Percentiles rank a stretch among this genome's conserved stretches.
Evolutionary conservation across 2,888 invertebrate genomes (phyloP).

Genomic region (Hoplodrina blanda): DNA sequence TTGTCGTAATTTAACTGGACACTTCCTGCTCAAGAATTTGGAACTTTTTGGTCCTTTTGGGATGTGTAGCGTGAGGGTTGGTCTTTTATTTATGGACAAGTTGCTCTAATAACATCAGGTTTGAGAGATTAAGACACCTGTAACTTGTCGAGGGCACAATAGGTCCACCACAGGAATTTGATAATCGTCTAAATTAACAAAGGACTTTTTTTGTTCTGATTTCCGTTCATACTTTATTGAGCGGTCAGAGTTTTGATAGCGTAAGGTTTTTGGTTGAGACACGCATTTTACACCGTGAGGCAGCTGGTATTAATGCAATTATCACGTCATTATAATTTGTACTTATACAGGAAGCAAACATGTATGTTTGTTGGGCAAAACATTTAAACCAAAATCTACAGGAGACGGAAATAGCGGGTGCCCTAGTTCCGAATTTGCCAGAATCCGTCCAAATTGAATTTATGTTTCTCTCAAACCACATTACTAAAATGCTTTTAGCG

Average conservation of each 20-base stretch:
- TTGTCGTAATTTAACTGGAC: constrained; percentile 71
- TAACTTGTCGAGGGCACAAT: constrained; percentile 46
- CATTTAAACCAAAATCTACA: constrained; percentile 42
- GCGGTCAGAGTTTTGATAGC: constrained; percentile 25
- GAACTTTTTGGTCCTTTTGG: constrained; percentile 14
- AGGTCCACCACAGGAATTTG: constrained; percentile 51
- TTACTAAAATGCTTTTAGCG: constrained; percentile 42
- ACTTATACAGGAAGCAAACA: neutral
- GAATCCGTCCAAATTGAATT: constrained; percentile 42
- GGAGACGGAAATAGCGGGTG: constrained; percentile 38
- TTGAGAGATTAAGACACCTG: constrained; percentile 58
- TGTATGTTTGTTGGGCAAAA: constrained; percentile 33
- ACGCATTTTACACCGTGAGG: neutral
- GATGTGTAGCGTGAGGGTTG: constrained; percentile 17
- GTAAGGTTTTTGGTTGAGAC: neutral
- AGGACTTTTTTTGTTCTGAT: constrained; percentile 28
- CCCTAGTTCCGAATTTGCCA: constrained; percentile 33
- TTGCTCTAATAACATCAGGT: constrained; percentile 41
- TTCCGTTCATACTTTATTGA: constrained; percentile 39
- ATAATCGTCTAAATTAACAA: constrained; percentile 56
- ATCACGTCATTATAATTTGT: neutral
- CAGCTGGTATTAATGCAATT: neutral
- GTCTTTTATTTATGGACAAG: constrained; percentile 45
- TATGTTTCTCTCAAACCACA: constrained; percentile 41
- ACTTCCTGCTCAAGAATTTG: constrained; percentile 67